A percentile compares a stretch with the other conserved stretches of the same genome.
Conservation (phyloP, 2,797 vertebrate species). For the Helicolenus hilgendorfi region DNA sequence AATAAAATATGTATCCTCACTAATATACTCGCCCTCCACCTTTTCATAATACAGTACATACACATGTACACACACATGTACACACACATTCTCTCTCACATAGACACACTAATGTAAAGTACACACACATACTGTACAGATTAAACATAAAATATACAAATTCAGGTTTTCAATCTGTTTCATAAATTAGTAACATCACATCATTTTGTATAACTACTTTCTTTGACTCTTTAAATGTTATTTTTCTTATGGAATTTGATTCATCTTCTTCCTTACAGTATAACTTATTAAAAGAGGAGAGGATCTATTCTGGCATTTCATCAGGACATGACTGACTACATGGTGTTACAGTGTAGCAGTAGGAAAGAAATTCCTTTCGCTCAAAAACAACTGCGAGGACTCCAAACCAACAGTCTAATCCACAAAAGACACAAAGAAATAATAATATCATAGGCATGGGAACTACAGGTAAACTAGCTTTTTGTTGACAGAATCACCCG, state of each 20-base stretch:
- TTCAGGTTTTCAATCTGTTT: slow-evolving; percentile 68
- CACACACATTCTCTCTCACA: slow-evolving; percentile 48
- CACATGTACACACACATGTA: slow-evolving; percentile 43
- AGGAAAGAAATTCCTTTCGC: slow-evolving; percentile 47
- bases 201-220: slow-evolving; percentile 57
- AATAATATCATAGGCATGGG: slow-evolving; percentile 71
- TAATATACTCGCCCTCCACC: slow-evolving; percentile 36
- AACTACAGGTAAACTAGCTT: slow-evolving; percentile 70
- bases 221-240: slow-evolving; percentile 53
- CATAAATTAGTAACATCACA: slow-evolving; percentile 82
- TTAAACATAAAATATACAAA: slow-evolving; percentile 68
- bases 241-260: slow-evolving; percentile 55
- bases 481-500: slow-evolving; percentile 49
- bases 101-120: slow-evolving; percentile 36
- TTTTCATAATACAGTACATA: slow-evolving; percentile 61
- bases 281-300: slow-evolving; percentile 12
- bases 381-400: slow-evolving; percentile 27
- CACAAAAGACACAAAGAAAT: slow-evolving; percentile 72
- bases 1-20: slow-evolving; percentile 67
- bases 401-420: slow-evolving; percentile 64
- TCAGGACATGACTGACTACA: slow-evolving; percentile 30
- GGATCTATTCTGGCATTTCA: slow-evolving; percentile 37
- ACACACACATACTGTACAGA: slow-evolving; percentile 34
- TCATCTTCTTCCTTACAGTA: slow-evolving; percentile 24
- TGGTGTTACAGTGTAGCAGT: slow-evolving; percentile 29